These are phyloP conservation scores for Latheticus oryzae DNA, from an alignment of 2,888 invertebrate species.

Conservation along the genomic window DNA sequence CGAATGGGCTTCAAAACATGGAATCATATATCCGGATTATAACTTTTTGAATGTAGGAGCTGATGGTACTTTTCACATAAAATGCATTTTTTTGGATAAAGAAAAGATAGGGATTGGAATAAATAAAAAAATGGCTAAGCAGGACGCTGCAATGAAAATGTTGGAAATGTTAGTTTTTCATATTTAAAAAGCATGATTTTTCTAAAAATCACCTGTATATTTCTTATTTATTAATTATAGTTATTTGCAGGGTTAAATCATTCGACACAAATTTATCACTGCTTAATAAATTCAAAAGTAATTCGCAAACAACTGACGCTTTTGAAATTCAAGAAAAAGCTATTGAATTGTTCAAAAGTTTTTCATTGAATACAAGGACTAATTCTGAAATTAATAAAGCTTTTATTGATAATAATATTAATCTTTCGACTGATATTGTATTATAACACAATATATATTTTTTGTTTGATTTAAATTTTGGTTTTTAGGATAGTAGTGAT, in stretches of 20 bases:
- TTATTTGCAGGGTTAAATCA: background rate
- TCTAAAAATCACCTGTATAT: background rate
- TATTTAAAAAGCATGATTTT: slow-evolving; percentile 1
- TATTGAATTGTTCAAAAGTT: background rate
- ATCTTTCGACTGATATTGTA: background rate
- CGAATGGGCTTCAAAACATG: slow-evolving; percentile 8
- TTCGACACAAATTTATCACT: background rate
- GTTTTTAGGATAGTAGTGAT: slow-evolving; percentile 5
- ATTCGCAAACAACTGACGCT: no score
- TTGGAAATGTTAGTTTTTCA: slow-evolving; percentile 12
- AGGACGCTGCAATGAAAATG: slow-evolving; percentile 18
- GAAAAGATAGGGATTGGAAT: slow-evolving; percentile 3
- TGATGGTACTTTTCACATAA: slow-evolving; percentile 2
- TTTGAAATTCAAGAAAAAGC: no score
- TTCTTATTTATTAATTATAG: background rate
- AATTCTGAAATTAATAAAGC: slow-evolving; percentile 1
- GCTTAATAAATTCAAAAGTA: no score
- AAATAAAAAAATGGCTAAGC: slow-evolving; percentile 21
- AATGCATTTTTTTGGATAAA: slow-evolving; percentile 11
- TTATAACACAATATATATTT: background rate
- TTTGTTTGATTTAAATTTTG: background rate
- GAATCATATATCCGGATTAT: slow-evolving; percentile 1
- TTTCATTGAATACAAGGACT: background rate
- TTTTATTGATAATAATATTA: no score
- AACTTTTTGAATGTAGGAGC: background rate